A percentile compares a stretch with the other conserved stretches of the same genome.
These are phyloP conservation scores for Spilosoma lubricipeda DNA, from an alignment of 2,888 invertebrate species.

Conservation along the genomic window DNA sequence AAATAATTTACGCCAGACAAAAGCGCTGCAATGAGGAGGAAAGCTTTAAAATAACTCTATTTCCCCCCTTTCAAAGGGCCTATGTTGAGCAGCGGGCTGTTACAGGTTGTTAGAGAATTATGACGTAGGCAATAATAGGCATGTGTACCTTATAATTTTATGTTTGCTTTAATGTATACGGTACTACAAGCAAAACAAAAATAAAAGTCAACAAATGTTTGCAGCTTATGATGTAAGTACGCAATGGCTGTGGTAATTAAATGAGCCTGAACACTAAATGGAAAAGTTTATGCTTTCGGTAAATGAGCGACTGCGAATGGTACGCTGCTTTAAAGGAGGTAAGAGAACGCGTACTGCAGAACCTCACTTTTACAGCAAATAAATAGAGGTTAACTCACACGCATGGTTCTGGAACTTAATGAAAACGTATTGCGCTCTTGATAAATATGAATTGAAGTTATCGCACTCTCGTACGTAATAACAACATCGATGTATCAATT, in stretches of 20 bases:
- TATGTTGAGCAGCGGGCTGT: no score
- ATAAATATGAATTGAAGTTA: conserved; percentile 11
- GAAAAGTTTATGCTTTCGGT: conserved; percentile 27
- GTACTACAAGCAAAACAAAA: conserved; percentile 5
- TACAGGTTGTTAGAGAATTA: no score
- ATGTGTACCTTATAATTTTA: not conserved
- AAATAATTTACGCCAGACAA: no score
- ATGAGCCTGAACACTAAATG: conserved; percentile 11
- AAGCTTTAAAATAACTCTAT: no score
- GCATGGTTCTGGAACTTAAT: conserved; percentile 21
- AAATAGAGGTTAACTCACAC: conserved; percentile 19
- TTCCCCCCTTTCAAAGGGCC: no score
- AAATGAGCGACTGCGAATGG: conserved; percentile 25
- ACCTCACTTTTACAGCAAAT: conserved; percentile 25
- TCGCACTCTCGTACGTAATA: not conserved
- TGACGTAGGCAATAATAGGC: not conserved
- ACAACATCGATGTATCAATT: not conserved
- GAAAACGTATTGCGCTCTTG: conserved; percentile 20
- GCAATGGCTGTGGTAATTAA: conserved; percentile 18
- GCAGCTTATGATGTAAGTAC: not conserved
- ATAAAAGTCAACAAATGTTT: not conserved
- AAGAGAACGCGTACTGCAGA: not conserved
- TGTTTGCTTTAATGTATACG: not conserved
- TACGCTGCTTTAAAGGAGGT: conserved; percentile 5
- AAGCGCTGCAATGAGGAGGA: no score